Evolutionary conservation across 2,888 invertebrate species (phyloP).

Genomic region (Plagodis dolabraria): DNA sequence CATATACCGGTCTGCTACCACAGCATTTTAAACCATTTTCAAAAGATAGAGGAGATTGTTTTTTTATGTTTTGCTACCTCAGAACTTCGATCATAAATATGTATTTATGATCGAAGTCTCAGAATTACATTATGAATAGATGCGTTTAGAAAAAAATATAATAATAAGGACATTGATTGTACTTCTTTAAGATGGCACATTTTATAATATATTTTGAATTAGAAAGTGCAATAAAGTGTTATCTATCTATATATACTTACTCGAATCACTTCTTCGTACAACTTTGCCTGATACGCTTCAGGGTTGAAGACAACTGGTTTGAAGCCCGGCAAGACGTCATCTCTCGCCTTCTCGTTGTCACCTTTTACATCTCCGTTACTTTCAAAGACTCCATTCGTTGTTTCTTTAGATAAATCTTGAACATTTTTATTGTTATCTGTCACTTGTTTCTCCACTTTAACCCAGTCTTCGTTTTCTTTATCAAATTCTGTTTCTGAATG

Average conservation of each 20-base stretch:
- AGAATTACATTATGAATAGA: no score
- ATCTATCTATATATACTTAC: constrained; percentile 3
- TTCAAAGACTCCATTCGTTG: neutral
- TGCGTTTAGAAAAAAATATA: no score
- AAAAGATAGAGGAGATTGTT: no score
- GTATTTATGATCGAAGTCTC: no score
- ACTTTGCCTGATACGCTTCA: constrained; percentile 28
- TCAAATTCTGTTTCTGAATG: constrained; percentile 6
- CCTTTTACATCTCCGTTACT: neutral
- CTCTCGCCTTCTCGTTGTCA: neutral
- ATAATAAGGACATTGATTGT: no score
- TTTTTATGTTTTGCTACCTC: no score
- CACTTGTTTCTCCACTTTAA: neutral
- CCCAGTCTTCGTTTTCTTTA: constrained; percentile 7
- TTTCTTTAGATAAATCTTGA: neutral
- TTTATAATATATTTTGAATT: constrained; percentile 21
- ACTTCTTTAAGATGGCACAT: no score
- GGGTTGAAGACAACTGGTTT: constrained; percentile 44
- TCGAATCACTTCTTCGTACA: constrained; percentile 20
- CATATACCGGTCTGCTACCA: no score
- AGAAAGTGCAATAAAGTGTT: neutral
- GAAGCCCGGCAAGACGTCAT: constrained; percentile 11
- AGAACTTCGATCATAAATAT: no score
- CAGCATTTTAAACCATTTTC: no score
- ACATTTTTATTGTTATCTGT: constrained; percentile 2